phyloP scores from a whole-genome alignment of 2,113 vertebrate species.

The Mugil cephalus region DNA sequence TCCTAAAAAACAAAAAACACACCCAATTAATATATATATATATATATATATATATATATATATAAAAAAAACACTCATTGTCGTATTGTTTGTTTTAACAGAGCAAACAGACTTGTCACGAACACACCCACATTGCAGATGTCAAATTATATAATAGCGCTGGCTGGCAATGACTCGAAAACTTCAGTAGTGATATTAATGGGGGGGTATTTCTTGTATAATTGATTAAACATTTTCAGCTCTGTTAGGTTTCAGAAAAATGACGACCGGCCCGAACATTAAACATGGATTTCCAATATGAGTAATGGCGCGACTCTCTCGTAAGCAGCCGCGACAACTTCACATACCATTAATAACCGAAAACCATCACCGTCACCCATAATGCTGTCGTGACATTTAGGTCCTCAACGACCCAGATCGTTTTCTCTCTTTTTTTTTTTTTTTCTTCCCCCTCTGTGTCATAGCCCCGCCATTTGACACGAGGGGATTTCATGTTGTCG shows the following conservation, averaged over 20 bases:
- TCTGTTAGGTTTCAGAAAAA: conserved; percentile 71
- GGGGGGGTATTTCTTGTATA: conserved; percentile 55
- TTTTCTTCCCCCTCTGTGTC: conserved; percentile 1
- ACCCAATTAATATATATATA: neutral
- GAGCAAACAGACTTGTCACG: conserved; percentile 6
- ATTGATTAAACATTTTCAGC: conserved; percentile 77
- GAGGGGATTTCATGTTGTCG: conserved; percentile 52
- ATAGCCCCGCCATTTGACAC: conserved; percentile 36
- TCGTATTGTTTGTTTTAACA: too few species aligned
- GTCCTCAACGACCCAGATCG: conserved; percentile 1
- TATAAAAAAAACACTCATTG: too few species aligned
- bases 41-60: too few species aligned
- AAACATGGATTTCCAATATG: conserved; percentile 78
- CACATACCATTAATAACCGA: conserved; percentile 59
- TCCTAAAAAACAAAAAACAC: neutral
- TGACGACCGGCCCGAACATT: conserved; percentile 55
- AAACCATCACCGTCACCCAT: conserved; percentile 58
- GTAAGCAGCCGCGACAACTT: conserved; percentile 24
- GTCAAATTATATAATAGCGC: conserved; percentile 42
- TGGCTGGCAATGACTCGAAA: conserved; percentile 59
- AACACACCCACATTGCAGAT: conserved; percentile 4
- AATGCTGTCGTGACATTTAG: conserved; percentile 70
- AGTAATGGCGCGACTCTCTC: conserved; percentile 49
- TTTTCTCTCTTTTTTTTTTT: neutral
- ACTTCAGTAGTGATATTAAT: conserved; percentile 57